Evolutionary conservation across 2,888 invertebrate species (phyloP).

Genomic region (Euzophera pinguis): DNA sequence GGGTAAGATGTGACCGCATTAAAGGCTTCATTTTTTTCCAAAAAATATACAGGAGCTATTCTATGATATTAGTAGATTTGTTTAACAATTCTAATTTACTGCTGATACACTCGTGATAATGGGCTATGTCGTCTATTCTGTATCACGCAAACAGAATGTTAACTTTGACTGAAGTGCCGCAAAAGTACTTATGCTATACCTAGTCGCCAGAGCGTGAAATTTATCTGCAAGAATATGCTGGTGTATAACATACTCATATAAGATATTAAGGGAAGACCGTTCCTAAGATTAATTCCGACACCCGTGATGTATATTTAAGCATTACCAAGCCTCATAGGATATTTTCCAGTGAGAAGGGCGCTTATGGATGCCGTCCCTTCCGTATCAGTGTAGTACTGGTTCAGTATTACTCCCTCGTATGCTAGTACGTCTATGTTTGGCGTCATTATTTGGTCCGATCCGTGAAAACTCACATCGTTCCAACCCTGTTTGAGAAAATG

Average conservation of each 20-base stretch:
- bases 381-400: constrained; percentile 89
- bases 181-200: no score
- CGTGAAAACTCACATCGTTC: constrained; percentile 92
- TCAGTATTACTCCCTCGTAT: constrained; percentile 88
- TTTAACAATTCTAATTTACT: no score
- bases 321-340: constrained; percentile 87
- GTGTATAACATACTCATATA: not conserved
- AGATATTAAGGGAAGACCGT: not conserved
- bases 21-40: no score
- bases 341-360: constrained; percentile 88
- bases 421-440: constrained; percentile 92
- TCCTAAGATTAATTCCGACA: not conserved
- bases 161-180: no score
- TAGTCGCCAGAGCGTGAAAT: no score
- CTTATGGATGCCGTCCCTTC: constrained; percentile 88
- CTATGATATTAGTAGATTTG: no score
- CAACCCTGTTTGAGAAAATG: constrained; percentile 82
- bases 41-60: no score
- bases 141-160: no score
- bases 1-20: no score
- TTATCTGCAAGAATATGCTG: no score
- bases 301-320: not conserved
- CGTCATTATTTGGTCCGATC: constrained; percentile 89
- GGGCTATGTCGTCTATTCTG: no score
- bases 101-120: no score